phyloP scores from a whole-genome alignment of 1,140 invertebrate genomes.

The Antheraea pernyi region DNA sequence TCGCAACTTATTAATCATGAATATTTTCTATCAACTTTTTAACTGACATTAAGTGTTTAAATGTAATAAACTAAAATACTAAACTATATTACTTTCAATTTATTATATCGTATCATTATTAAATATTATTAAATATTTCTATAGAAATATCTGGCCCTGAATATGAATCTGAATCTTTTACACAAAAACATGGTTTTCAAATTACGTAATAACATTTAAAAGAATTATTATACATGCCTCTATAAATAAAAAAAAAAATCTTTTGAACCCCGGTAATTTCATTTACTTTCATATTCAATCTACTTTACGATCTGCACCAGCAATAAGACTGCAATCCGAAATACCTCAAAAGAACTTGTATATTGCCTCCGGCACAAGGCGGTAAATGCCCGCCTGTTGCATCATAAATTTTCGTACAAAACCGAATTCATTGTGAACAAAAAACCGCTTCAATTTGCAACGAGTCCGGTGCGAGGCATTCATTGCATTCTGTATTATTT shows the following conservation, averaged over 20 bases:
- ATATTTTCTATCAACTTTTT: too few relatives aligned
- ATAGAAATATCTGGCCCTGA: too few relatives aligned
- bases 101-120: too few relatives aligned
- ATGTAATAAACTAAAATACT: too few relatives aligned
- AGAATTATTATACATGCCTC: too few relatives aligned
- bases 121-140: too few relatives aligned
- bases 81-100: too few relatives aligned
- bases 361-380: background rate
- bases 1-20: too few relatives aligned
- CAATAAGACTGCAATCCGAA: background rate
- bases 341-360: background rate
- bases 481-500: background rate
- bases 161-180: too few relatives aligned
- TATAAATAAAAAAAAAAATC: background rate
- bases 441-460: background rate
- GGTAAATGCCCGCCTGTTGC: background rate
- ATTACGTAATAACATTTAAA: too few relatives aligned
- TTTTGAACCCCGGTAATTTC: background rate
- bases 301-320: background rate
- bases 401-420: constrained; percentile 1
- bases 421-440: background rate
- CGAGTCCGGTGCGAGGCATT: background rate
- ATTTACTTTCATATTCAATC: background rate
- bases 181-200: too few relatives aligned
- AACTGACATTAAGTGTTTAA: too few relatives aligned